Evolutionary conservation across 1,140 invertebrate species (phyloP), one percentile per base, ranked within the genome.

Genomic region (Drosophila parabipectinata): DNA sequence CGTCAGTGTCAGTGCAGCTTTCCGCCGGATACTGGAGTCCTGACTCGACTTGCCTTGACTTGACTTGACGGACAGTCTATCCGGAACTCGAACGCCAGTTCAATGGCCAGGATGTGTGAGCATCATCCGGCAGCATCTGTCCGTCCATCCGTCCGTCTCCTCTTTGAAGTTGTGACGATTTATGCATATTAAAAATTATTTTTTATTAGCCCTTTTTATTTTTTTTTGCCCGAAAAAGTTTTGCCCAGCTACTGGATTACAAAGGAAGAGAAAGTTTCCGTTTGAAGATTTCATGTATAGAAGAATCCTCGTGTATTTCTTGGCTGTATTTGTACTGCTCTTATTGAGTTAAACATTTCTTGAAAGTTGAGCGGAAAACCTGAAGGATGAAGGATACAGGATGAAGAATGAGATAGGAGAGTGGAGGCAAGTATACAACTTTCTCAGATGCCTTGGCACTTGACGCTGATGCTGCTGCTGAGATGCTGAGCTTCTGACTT

Each of bases 301-400:
- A 41, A 12, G 9, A 50, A 53, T 47, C 28, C 44, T 6, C 55
- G 41, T 51, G 45, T 51, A 26, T 61, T 75, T 37, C 56, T 18
- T 44, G 41, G 4, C 2, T 10, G 64, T 87, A 88, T 88, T 87
- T 88, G 83, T 62, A 61, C 75, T 63, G 73, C 83, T 79, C 82
- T 88, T 87, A 87, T 88, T 88, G 78, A 87, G 82, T 87, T 88
- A 87, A 88, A 82, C 82, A 87, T 71, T 72, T 87, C 41, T 54
- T 59, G 56, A 75, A 77, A 68, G 62, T 72, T 66, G 57, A n/a
- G 52, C 12, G 32, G n/a, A 34, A 4, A 21, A 21, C 15, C 44
- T 44, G 41, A 44, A 44, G 14, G 15, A 44, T 44, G 41, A 44
- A 44, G 34, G 34, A 37, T 37, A 4, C 34, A 37, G 34, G 34